Percentiles rank a stretch among this genome's conserved stretches.
Evolutionary conservation across 2,888 invertebrate species (phyloP).

Genomic region (Chrysolina americana): DNA sequence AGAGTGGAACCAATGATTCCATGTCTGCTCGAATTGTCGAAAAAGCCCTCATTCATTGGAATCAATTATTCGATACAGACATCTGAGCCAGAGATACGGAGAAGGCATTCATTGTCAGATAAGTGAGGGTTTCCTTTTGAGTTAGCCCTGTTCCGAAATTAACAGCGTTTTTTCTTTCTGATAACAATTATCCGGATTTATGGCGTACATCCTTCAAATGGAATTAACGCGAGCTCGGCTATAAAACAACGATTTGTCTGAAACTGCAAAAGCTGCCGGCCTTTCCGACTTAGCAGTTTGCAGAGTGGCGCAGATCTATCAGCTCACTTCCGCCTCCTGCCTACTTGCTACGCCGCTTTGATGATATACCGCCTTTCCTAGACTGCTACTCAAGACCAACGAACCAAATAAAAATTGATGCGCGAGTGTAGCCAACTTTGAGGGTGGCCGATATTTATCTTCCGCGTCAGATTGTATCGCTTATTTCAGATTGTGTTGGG

Average conservation of each 20-base stretch:
- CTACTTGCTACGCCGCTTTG: slow-evolving; percentile 39
- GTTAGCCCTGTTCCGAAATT: slow-evolving; percentile 55
- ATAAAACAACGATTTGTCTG: slow-evolving; percentile 67
- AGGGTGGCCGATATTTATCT: slow-evolving; percentile 30
- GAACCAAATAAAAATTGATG: slow-evolving; percentile 45
- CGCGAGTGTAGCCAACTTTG: slow-evolving; percentile 32
- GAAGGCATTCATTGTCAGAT: slow-evolving; percentile 38
- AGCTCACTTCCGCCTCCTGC: slow-evolving; percentile 45
- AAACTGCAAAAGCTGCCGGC: slow-evolving; percentile 58
- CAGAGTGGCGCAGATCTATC: slow-evolving; percentile 59
- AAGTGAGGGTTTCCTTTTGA: slow-evolving; percentile 28
- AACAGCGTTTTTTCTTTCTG: slow-evolving; percentile 62
- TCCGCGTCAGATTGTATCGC: slow-evolving; percentile 19
- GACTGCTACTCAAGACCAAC: slow-evolving; percentile 40
- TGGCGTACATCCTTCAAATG: slow-evolving; percentile 67
- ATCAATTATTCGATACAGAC: slow-evolving; percentile 43
- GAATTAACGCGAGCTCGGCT: slow-evolving; percentile 66
- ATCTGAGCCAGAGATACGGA: slow-evolving; percentile 33
- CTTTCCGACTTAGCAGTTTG: slow-evolving; percentile 57
- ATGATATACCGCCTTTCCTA: slow-evolving; percentile 37
- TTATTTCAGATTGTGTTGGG: slow-evolving; percentile 7
- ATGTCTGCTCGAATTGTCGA: slow-evolving; percentile 24
- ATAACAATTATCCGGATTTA: slow-evolving; percentile 68
- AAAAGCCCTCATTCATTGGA: slow-evolving; percentile 32
- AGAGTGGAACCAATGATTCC: slow-evolving; percentile 29